Base-by-base conservation (phyloP, 2,888 invertebrate species). In the Oscheius sp. region DNA sequence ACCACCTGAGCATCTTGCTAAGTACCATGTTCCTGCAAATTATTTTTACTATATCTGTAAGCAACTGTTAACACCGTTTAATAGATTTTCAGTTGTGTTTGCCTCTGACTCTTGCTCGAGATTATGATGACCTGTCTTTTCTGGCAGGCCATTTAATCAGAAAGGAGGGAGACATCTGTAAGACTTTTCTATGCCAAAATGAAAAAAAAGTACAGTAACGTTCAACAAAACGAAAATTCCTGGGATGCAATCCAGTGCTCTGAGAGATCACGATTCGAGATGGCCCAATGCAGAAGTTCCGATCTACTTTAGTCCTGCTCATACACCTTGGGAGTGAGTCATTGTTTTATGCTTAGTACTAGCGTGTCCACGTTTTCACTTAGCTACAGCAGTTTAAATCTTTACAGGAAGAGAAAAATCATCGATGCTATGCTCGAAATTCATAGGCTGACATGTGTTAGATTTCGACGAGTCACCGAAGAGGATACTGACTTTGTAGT, bases 371-470 rank as follows among this genome's bases (percentile, higher is more conserved):
- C 50, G 50, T 7, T 48, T 48, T 10, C 9, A 48, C 13, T 13
- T 13, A 48, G 50, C 50, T 10, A 48, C 7, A 48, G 13, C 50
- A 48, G 13, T 13, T 48, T 48, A 13, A 7, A 48, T 10, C 50
- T 7, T 48, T 13, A 7, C 0, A 68, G 68, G 29, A 68, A 68
- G 42, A 13, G 9, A 35, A 37, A n/a, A 37, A 68, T 68, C 21
- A 55, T 68, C n/a, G 55, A 55, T 2, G 68, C 68, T 13, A 68
- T 68, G 68, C 9, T 55, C n/a, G 55, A 68, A n/a, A 68, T 68
- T 13, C 68, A 68, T n/a, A n/a, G 11, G 10, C 53, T 33, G 35
- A 68, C 68, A 1, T 68, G 68, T 29, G 55, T 68, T 13, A 4
- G 68, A 13, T 68, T 68, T 55, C 55, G 55, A 1, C 35, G 21